Evolutionary conservation across 2,113 vertebrate genomes (phyloP).

Genomic region (Mesitornis unicolor): DNA sequence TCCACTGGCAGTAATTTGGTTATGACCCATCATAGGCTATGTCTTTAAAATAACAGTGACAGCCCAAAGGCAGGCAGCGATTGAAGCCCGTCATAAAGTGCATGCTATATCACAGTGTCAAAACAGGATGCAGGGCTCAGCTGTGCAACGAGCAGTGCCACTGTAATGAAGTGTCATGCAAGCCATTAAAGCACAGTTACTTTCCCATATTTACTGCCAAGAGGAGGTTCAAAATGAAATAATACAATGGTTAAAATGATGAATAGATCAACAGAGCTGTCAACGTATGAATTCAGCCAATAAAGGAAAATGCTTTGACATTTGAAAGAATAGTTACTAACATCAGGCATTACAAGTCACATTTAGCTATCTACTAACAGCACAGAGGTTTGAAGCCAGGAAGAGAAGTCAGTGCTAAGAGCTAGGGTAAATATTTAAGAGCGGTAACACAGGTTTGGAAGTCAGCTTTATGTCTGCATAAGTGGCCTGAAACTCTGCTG

Average conservation of each 20-base stretch:
- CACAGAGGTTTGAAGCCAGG: background rate
- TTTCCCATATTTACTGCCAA: background rate
- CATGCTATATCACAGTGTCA: background rate
- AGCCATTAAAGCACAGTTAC: background rate
- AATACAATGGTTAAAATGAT: background rate
- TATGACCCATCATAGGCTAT: background rate
- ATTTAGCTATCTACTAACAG: background rate
- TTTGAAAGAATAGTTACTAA: constrained; percentile 14
- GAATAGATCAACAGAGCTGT: background rate
- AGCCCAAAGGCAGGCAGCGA: background rate
- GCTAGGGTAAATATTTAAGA: background rate
- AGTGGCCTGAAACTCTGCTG: background rate
- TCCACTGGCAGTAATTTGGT: background rate
- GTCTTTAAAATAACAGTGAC: background rate
- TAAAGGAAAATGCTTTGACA: constrained; percentile 31
- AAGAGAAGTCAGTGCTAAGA: background rate
- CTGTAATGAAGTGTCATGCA: background rate
- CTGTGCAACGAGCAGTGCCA: background rate
- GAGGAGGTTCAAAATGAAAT: background rate
- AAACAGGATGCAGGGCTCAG: background rate
- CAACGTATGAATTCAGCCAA: background rate
- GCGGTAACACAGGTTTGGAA: background rate
- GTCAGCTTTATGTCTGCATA: background rate
- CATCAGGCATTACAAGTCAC: background rate
- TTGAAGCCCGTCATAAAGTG: background rate